Base-by-base conservation (phyloP, 2,888 invertebrate species). In the Hydropsyche betteni region DNA sequence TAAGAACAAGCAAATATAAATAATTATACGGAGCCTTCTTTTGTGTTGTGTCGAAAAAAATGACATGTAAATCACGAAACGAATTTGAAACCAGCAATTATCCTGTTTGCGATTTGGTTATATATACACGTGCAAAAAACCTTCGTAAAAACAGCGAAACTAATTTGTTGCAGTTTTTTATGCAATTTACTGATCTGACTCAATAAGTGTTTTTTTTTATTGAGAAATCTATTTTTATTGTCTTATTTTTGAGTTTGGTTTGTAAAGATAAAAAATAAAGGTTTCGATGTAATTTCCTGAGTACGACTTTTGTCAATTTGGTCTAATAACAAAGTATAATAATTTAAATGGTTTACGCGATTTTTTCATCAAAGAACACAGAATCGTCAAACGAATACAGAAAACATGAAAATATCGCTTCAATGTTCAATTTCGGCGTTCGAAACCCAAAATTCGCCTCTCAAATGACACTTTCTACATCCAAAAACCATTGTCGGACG, bases 51-150 rank as follows among this genome's bases (percentile, higher is more conserved):
- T 24, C 44, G 58, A 58, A 58, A 58, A 61, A 61, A 33, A 33
- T 33, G 61, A 64, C 64, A 64, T 64, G 64, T 36, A 64, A 64
- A 64, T 64, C 64, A 64, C 64, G 64, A 64, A 64, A 64, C 36
- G 34, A 8, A 64, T 64, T 36, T 36, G 64, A 64, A 64, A 64
- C 64, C 64, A 7, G 12, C 36, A 64, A 64, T 64, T 64, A 64
- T 64, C 34, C 36, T 64, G 64, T 64, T 34, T 36, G 34, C 64
- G 36, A 64, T 36, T 64, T 36, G 0, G 36, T 2, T 6, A 36
- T 64, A 64, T 33, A 64, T 64, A 6, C 44, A 44, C 44, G 10
- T 44, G 44, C 44, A 10, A 44, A 44, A 44, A 44, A 44, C 6
- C 44, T 44, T 44, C 44, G 44, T 44, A 44, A 2, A 44, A 44